Conservation (phyloP, 2,113 vertebrate genomes). For the Saccopteryx leptura region DNA sequence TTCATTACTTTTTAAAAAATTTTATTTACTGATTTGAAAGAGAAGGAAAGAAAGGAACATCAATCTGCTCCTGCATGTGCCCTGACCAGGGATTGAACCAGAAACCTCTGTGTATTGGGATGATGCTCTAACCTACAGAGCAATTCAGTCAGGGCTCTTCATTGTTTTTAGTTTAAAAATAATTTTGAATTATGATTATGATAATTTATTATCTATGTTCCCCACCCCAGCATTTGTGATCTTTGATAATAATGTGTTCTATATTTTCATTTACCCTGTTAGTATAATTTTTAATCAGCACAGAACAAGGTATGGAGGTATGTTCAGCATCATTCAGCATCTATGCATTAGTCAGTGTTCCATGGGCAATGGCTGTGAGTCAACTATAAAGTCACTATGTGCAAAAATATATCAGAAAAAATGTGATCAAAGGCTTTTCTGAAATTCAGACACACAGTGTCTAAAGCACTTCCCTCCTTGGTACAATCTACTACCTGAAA, state of each 20-base stretch:
- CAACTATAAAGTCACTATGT: background rate
- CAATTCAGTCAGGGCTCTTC: too few relatives aligned
- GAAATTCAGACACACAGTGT: background rate
- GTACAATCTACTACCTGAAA: background rate
- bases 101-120: too few relatives aligned
- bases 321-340: background rate
- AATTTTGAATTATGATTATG: constrained; percentile 38
- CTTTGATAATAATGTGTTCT: background rate
- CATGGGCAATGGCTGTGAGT: background rate
- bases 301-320: background rate
- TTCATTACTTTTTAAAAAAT: too few relatives aligned
- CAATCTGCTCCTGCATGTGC: too few relatives aligned
- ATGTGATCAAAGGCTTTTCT: background rate
- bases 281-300: constrained; percentile 14
- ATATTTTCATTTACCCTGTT: constrained; percentile 1
- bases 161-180: background rate
- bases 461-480: background rate
- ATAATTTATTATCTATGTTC: background rate
- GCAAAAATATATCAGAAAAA: background rate
- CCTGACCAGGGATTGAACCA: too few relatives aligned
- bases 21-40: too few relatives aligned
- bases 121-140: too few relatives aligned
- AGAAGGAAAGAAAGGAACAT: too few relatives aligned
- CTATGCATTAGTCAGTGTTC: background rate
- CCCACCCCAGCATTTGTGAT: background rate